Base-by-base conservation (phyloP, 2,113 vertebrate genomes). In the Gulo gulo region DNA sequence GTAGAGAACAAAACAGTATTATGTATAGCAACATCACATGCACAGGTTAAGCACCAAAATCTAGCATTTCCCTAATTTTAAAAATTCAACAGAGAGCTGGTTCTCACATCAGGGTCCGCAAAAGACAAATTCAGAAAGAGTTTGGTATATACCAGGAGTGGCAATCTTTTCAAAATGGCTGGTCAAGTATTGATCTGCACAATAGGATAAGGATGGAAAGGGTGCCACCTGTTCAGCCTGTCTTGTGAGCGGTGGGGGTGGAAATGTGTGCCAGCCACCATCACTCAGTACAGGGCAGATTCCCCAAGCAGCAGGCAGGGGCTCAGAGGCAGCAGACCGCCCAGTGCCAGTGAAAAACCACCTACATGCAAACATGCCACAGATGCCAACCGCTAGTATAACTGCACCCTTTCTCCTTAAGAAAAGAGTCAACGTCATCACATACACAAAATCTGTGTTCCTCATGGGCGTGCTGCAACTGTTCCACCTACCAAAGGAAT, bases 371-470 rank as follows among this genome's bases (percentile, higher is more conserved):
- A 55, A 86, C 67, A 81, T 42, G 73, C 91, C 76, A 93, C 69
- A 86, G 59, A 61, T 69, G 59, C 86, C 96, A 94, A 74, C 71
- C 34, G 71, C 94, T 95, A 94, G 79, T 94, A 57, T 63, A 94
- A 93, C 73, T 79, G n/a, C 55, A 88, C 84, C 80, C 84, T 39
- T 39, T 11, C 1, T 71, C 15, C 1, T 96, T 36, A 71, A 3
- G 10, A 96, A 20, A 0, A 20, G 69, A 61, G 94, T 52, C 76
- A 74, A 78, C 36, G 69, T 14, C 79, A 29, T 88, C 97, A 99
- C 99, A 98, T 99, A 99, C 99, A 99, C 99, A 98, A 99, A 99
- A 97, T 99, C 99, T 99, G 98, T 99, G 98, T 99, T 99, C 99
- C 99, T 98, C 98, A 99, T 94, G 91, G 99, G 99, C 86, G 99